Percentiles rank a stretch among this genome's conserved stretches.
Evolutionary conservation across 2,113 vertebrate species (phyloP).

Genomic region (Albula goreensis): DNA sequence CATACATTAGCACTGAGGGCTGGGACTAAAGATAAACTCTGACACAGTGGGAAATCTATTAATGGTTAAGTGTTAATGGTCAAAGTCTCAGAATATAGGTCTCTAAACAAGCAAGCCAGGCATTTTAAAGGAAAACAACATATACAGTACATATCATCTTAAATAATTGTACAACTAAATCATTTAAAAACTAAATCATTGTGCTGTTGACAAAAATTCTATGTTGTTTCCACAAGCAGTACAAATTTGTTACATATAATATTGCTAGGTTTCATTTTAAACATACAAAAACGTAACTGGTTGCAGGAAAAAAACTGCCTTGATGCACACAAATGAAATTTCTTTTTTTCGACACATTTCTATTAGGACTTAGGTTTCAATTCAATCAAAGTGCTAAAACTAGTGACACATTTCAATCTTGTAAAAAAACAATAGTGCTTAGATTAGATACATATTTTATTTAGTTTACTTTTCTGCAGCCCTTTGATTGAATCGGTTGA

Average conservation of each 20-base stretch:
- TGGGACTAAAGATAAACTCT: slow-evolving; percentile 2
- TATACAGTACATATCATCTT: slow-evolving; percentile 29
- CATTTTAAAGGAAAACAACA: slow-evolving; percentile 36
- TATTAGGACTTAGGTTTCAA: slow-evolving; percentile 25
- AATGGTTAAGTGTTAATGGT: slow-evolving; percentile 14
- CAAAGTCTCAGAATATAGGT: slow-evolving; percentile 31
- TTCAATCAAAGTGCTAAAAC: slow-evolving; percentile 40
- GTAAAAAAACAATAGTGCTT: slow-evolving; percentile 29
- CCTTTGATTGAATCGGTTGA: slow-evolving; percentile 23
- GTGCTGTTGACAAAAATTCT: slow-evolving; percentile 42
- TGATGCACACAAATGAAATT: slow-evolving; percentile 37
- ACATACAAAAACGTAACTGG: slow-evolving; percentile 35
- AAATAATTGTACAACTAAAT: slow-evolving; percentile 27
- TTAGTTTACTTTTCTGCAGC: slow-evolving; percentile 59
- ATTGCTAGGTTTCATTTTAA: slow-evolving; percentile 53
- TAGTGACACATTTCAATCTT: slow-evolving; percentile 32
- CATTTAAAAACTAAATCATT: slow-evolving; percentile 25
- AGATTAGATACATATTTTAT: slow-evolving; percentile 14
- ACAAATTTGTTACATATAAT: slow-evolving; percentile 41
- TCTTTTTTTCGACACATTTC: slow-evolving; percentile 43
- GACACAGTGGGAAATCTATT: neutral
- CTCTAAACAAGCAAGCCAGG: slow-evolving; percentile 41
- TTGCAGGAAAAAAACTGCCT: slow-evolving; percentile 41
- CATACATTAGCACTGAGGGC: slow-evolving; percentile 9
- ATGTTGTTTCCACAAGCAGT: slow-evolving; percentile 43